These are phyloP conservation scores for Ophioninae sp. DNA, from an alignment of 2,888 invertebrate species.

Conservation along the genomic window DNA sequence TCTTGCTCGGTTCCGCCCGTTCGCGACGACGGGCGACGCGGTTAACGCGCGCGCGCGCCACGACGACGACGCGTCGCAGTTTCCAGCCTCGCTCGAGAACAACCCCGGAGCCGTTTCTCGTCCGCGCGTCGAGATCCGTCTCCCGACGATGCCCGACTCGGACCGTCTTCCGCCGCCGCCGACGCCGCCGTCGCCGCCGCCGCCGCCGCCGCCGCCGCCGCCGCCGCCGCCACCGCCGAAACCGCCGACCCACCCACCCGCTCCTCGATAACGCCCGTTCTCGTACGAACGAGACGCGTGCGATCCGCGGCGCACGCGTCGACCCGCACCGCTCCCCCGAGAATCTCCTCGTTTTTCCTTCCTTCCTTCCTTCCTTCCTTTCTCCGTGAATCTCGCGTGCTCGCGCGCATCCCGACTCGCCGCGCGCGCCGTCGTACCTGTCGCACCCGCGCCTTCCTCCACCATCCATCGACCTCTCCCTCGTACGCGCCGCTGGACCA, in stretches of 20 bases:
- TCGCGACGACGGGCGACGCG: constrained; percentile 54
- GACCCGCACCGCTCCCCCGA: constrained; percentile 26
- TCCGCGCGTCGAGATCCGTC: constrained; percentile 69
- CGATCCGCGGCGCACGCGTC: constrained; percentile 55
- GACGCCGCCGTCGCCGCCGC: constrained; percentile 65
- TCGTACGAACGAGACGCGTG: constrained; percentile 54
- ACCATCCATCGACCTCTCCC: constrained; percentile 60
- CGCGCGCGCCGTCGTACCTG: too few relatives aligned
- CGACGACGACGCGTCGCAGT: constrained; percentile 52
- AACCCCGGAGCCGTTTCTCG: constrained; percentile 72
- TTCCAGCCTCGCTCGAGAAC: constrained; percentile 73
- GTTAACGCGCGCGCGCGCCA: constrained; percentile 38
- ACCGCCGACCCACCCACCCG: too few relatives aligned
- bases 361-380: too few relatives aligned
- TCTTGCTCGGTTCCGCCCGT: constrained; percentile 38
- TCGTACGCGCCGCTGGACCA: constrained; percentile 74
- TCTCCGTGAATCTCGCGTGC: constrained; percentile 20
- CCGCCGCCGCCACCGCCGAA: constrained; percentile 66
- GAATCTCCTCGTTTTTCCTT: constrained; percentile 22
- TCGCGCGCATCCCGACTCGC: background rate
- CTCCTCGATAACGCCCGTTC: constrained; percentile 59
- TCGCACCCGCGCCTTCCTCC: constrained; percentile 27
- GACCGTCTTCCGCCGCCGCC: constrained; percentile 62
- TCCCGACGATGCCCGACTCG: constrained; percentile 63
- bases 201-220: constrained; percentile 62